Percentiles rank a stretch among this genome's conserved stretches.
phyloP scores from a whole-genome alignment of 2,888 invertebrate species.

The Gryllus longicercus region DNA sequence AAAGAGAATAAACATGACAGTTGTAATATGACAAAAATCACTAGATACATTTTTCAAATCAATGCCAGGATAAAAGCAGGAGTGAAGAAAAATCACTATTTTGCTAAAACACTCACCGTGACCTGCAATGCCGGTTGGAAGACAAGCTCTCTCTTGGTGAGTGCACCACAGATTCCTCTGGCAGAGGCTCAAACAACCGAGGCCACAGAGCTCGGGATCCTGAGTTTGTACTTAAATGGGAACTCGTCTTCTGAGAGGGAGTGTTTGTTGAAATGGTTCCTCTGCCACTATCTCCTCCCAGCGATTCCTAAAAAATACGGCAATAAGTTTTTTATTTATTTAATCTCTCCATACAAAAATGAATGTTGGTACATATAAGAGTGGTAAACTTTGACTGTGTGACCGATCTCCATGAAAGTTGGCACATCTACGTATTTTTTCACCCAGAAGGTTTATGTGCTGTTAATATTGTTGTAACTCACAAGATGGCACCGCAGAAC shows the following conservation, averaged over 20 bases:
- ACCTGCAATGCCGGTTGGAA: neutral
- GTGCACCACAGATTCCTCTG: neutral
- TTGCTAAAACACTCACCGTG: neutral
- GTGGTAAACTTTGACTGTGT: too few species aligned
- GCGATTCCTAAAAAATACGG: neutral
- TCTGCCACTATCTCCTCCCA: conserved; percentile 42
- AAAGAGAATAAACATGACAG: neutral
- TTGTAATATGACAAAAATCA: neutral
- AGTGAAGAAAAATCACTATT: too few species aligned
- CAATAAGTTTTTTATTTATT: neutral
- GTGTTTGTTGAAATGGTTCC: conserved; percentile 41
- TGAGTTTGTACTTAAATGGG: neutral
- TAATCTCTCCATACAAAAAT: neutral
- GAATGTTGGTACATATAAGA: too few species aligned
- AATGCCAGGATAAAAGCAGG: too few species aligned
- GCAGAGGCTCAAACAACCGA: neutral
- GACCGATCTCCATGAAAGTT: too few species aligned
- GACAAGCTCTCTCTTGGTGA: neutral
- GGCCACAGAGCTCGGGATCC: neutral
- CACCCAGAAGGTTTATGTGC: too few species aligned
- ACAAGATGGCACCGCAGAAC: too few species aligned
- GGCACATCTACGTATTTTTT: too few species aligned
- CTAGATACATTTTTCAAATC: too few species aligned
- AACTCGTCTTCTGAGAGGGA: conserved; percentile 31
- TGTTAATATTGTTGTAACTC: too few species aligned